A percentile compares a stretch with the other conserved stretches of the same genome.
Evolutionary conservation across 1,140 invertebrate genomes (phyloP).

Genomic region (Drosophila littoralis): DNA sequence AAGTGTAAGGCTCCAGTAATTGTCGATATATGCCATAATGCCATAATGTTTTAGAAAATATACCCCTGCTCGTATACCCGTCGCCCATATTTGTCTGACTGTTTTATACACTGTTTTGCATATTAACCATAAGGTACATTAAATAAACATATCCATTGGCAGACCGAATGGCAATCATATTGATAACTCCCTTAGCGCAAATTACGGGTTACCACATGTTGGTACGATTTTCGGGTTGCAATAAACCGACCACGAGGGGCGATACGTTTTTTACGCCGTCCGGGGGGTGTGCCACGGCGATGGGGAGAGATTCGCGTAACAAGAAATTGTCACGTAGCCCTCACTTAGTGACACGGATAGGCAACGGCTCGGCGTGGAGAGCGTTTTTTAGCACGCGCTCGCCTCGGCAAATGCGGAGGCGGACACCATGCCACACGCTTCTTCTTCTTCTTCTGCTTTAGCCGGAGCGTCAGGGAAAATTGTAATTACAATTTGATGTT

Average conservation of each 20-base stretch:
- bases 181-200: slow-evolving; percentile 76
- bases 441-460: not conserved
- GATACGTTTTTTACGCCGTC: slow-evolving; percentile 62
- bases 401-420: slow-evolving; percentile 36
- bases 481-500: slow-evolving; percentile 79
- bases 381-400: slow-evolving; percentile 66
- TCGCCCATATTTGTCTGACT: too few relatives aligned
- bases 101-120: too few relatives aligned
- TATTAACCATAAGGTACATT: too few relatives aligned
- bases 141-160: slow-evolving; percentile 20
- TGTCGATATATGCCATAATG: too few relatives aligned
- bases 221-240: slow-evolving; percentile 60
- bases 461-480: slow-evolving; percentile 47
- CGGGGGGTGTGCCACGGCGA: slow-evolving; percentile 43
- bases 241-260: slow-evolving; percentile 53
- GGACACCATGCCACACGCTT: not conserved
- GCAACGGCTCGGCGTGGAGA: slow-evolving; percentile 44
- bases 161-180: slow-evolving; percentile 55
- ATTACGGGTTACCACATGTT: slow-evolving; percentile 82
- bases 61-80: too few relatives aligned
- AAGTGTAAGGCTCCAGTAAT: too few relatives aligned
- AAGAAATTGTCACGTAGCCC: slow-evolving; percentile 77
- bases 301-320: slow-evolving; percentile 74
- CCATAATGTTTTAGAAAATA: too few relatives aligned
- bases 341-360: slow-evolving; percentile 59